Percentiles rank a stretch among this genome's conserved stretches.
These are phyloP conservation scores for Acromyrmex charruanus DNA, from an alignment of 1,140 invertebrate genomes.

Conservation along the genomic window DNA sequence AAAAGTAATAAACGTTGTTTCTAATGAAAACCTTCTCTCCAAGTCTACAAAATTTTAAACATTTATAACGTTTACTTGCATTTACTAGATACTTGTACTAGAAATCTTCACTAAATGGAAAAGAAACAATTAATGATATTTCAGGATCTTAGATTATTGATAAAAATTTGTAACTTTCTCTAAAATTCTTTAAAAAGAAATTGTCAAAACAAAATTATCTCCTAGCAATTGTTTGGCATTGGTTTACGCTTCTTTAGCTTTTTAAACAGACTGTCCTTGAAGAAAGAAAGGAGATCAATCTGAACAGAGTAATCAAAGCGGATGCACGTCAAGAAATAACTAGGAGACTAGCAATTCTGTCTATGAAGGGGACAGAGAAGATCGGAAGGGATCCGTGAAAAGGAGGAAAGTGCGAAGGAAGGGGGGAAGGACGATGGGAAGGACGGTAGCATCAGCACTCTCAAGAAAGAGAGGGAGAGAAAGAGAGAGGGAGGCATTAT, in stretches of 20 bases:
- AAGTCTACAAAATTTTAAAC: neutral
- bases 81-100: too few relatives aligned
- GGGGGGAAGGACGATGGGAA: neutral
- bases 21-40: neutral
- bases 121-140: too few relatives aligned
- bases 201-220: neutral
- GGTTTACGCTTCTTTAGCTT: neutral
- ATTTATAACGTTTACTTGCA: neutral
- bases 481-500: conserved; percentile 74
- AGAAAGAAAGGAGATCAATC: neutral
- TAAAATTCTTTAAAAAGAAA: neutral
- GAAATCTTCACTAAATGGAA: neutral
- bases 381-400: neutral
- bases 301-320: neutral
- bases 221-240: too few relatives aligned
- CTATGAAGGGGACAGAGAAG: neutral
- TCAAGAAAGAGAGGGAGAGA: conserved; percentile 37
- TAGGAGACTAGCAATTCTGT: neutral
- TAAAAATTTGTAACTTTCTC: neutral
- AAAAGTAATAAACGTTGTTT: neutral
- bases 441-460: conserved; percentile 66
- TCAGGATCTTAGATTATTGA: too few relatives aligned
- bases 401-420: conserved; percentile 17
- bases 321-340: conserved; percentile 40
- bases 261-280: neutral